These are phyloP conservation scores for Scleropages formosus DNA, from an alignment of 2,797 vertebrate genomes.

Conservation along the genomic window DNA sequence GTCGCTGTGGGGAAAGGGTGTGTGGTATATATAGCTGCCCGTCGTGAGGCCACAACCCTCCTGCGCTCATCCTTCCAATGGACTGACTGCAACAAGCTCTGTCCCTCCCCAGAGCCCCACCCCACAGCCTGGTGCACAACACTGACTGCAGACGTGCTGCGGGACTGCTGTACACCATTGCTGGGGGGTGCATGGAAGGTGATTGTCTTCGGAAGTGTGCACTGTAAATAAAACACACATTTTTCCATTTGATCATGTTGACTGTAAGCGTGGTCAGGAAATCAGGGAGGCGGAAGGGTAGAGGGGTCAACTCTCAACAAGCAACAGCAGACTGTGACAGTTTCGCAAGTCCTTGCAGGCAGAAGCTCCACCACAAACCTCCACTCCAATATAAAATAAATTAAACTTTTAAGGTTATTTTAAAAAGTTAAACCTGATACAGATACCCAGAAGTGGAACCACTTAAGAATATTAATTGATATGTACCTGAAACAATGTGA, in stretches of 20 bases:
- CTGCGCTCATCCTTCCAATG: neutral
- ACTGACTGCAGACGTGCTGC: neutral
- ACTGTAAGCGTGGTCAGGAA: neutral
- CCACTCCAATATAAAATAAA: no score
- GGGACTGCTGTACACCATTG: neutral
- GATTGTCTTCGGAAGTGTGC: slow-evolving; percentile 4
- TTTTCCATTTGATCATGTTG: neutral
- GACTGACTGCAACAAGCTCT: neutral
- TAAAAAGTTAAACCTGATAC: no score
- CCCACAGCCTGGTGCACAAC: slow-evolving; percentile 1
- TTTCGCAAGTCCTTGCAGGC: neutral
- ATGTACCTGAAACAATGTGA: no score
- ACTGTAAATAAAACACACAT: neutral
- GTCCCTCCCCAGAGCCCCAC: slow-evolving; percentile 1
- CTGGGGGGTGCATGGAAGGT: neutral
- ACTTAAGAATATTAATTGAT: no score
- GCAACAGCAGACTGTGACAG: no score
- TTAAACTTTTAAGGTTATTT: no score
- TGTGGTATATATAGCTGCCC: slow-evolving; percentile 15
- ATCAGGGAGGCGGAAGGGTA: neutral
- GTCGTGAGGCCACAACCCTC: neutral
- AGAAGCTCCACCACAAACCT: no score
- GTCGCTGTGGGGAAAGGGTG: neutral
- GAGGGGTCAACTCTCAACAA: neutral
- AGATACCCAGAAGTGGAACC: no score